Evolutionary conservation across 2,888 invertebrate genomes (phyloP), one percentile per base, ranked within the genome.

Genomic region (Flexamia atlantica): DNA sequence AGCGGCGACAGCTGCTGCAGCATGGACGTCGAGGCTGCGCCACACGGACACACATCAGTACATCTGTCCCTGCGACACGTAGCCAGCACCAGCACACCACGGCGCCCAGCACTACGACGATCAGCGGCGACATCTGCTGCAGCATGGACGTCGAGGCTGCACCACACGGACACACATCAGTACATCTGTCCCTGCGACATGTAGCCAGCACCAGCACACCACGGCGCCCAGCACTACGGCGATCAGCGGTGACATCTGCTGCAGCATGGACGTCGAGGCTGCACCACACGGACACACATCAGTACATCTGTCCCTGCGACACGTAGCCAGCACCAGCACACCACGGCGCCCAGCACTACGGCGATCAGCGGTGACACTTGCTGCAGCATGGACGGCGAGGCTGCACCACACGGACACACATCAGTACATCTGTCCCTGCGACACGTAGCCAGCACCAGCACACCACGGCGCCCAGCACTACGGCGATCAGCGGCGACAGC

Each of bases 151-250:
- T 84, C 12, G 80, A 72, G 2, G 84, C 85, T 85, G 82, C 40
- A 84, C 83, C 68, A 68, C 68, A 68, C 3, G n/a, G 14, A 84
- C 40, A 40, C 40, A 40, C 40, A 40, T 40, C 40, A 40, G 7
- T 40, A 85, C 36, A 85, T 80, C n/a, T 85, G 81, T 30, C 86
- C 82, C 50, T 86, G 84, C 87, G 90, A 89, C 64, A 90, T 89
- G 57, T 90, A 74, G 90, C 88, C 25, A 90, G 90, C 74, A 90
- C 90, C 79, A 91, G 87, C 30, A 91, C 12, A 90, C 90, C 28
- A 90, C 90, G 20, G 90, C 90, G 12, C 90, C 91, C 82, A 90
- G 90, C 86, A 90, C 88, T n/a, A 90, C 89, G 10, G 90, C 91
- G 84, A 91, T 88, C 81, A 91, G 89, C 17, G 91, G 90, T 42